These are phyloP conservation scores for Lycocerus yunnanus DNA, from an alignment of 2,888 invertebrate species.

Conservation along the genomic window DNA sequence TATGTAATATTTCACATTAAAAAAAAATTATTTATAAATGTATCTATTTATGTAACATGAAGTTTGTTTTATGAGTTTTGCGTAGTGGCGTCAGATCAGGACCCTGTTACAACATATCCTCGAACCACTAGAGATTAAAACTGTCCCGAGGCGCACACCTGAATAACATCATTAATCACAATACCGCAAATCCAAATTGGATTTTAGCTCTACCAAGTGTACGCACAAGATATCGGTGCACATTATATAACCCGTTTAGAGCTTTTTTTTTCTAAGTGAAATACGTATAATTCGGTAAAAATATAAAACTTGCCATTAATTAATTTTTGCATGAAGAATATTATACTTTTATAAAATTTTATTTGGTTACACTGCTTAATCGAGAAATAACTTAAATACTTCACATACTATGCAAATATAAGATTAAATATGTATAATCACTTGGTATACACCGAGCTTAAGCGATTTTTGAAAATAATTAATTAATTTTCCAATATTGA, in stretches of 20 bases:
- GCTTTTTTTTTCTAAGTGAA: neutral
- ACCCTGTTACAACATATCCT: conserved; percentile 38
- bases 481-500: neutral
- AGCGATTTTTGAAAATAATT: neutral
- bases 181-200: conserved; percentile 49
- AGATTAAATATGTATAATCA: neutral
- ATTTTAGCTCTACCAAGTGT: conserved; percentile 33
- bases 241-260: neutral
- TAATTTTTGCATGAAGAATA: neutral
- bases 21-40: neutral
- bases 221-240: conserved; percentile 11
- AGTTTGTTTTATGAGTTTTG: conserved; percentile 9
- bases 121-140: conserved; percentile 38
- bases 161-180: conserved; percentile 50
- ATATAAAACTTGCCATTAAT: neutral
- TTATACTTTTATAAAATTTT: neutral
- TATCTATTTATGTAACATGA: neutral
- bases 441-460: neutral
- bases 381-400: neutral
- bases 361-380: neutral
- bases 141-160: conserved; percentile 42
- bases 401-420: neutral
- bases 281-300: neutral
- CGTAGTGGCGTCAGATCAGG: conserved; percentile 17
- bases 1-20: neutral